These are phyloP conservation scores for Bellardia pandia DNA, from an alignment of 2,888 invertebrate species.

Conservation along the genomic window DNA sequence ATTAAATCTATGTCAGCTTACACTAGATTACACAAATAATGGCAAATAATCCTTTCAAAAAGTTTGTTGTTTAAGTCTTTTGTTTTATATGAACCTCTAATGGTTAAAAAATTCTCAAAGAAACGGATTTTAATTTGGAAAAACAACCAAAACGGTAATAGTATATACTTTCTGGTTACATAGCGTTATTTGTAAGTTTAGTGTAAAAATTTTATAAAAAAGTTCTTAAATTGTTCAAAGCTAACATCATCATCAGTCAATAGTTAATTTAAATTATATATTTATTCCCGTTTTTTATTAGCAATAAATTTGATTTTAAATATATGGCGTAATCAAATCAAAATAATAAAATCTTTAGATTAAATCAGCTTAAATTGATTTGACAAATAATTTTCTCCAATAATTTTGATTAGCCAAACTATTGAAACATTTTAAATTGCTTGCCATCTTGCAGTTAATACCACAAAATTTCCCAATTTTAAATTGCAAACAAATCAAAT, in stretches of 20 bases:
- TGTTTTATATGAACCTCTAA: background rate
- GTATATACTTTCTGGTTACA: too few species aligned
- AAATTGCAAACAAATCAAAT: constrained; percentile 47
- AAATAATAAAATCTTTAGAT: too few species aligned
- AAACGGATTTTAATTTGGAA: too few species aligned
- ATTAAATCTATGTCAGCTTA: background rate
- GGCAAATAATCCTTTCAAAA: background rate
- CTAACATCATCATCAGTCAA: too few species aligned
- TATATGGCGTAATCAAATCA: background rate
- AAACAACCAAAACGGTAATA: too few species aligned
- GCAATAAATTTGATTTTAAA: too few species aligned
- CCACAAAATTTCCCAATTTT: constrained; percentile 20
- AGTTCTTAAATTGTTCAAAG: too few species aligned
- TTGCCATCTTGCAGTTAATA: constrained; percentile 2
- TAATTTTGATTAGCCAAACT: background rate
- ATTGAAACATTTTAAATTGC: background rate
- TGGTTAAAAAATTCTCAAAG: too few species aligned
- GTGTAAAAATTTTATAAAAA: too few species aligned
- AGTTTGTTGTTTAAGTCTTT: constrained; percentile 13
- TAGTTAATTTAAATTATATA: too few species aligned
- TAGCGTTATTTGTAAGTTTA: too few species aligned
- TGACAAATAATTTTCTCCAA: constrained; percentile 1
- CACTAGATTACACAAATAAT: background rate
- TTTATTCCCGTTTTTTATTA: too few species aligned
- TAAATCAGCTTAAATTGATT: background rate